These are phyloP conservation scores for Gracilinanus agilis DNA, from an alignment of 2,113 vertebrate genomes.

Conservation along the genomic window DNA sequence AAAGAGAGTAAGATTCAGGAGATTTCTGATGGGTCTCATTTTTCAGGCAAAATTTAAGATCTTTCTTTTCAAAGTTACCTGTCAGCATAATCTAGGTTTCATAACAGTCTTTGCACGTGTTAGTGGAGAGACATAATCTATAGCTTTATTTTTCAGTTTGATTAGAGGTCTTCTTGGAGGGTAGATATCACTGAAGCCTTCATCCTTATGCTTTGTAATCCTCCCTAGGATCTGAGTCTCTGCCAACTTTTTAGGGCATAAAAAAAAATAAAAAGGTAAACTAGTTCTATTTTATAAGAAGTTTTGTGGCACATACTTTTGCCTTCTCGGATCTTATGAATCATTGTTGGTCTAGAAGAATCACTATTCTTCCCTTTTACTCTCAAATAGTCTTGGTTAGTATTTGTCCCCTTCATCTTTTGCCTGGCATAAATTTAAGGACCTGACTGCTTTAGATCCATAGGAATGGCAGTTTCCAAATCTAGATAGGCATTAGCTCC, in stretches of 20 bases:
- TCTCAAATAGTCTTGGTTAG: background rate
- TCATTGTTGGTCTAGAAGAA: background rate
- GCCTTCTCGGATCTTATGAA: slow-evolving; percentile 8
- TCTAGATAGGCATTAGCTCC: slow-evolving; percentile 34
- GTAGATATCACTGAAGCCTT: too few relatives aligned
- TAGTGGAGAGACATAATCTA: background rate
- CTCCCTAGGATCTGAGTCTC: background rate
- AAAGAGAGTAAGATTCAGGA: background rate
- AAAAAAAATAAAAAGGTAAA: background rate
- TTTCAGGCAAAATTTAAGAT: background rate
- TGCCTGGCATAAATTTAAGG: slow-evolving; percentile 31
- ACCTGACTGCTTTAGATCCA: slow-evolving; percentile 33
- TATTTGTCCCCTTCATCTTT: slow-evolving; percentile 25
- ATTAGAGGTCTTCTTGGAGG: slow-evolving; percentile 14
- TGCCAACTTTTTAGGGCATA: background rate
- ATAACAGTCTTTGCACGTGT: background rate
- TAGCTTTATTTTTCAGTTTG: background rate
- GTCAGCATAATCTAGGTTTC: background rate
- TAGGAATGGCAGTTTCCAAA: slow-evolving; percentile 38
- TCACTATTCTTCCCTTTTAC: slow-evolving; percentile 17
- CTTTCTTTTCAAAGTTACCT: background rate
- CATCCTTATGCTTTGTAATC: slow-evolving; percentile 8
- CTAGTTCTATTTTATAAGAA: background rate
- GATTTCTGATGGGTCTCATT: rapidly evolving
- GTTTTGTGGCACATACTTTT: background rate